A percentile compares a stretch with the other conserved stretches of the same genome.
Evolutionary conservation across 1,140 invertebrate genomes (phyloP).

Genomic region (Zelostemma sp.): DNA sequence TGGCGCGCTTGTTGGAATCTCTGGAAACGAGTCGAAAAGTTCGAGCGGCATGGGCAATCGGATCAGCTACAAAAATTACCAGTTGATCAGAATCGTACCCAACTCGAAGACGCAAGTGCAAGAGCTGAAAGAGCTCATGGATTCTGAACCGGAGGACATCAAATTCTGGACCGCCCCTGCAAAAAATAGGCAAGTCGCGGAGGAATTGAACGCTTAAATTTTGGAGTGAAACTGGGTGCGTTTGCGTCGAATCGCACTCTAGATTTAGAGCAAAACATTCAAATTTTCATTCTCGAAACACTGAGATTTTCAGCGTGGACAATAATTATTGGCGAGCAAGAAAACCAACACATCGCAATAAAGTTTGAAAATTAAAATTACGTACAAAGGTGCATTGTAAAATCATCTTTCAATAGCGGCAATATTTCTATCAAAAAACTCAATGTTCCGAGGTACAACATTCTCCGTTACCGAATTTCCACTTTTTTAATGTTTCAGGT

Average conservation of each 20-base stretch:
- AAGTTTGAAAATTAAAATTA: too few relatives aligned
- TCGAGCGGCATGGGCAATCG: conserved; percentile 29
- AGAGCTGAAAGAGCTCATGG: conserved; percentile 55
- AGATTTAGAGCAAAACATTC: too few relatives aligned
- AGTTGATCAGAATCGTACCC: conserved; percentile 60
- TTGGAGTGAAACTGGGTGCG: too few relatives aligned
- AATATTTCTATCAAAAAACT: too few relatives aligned
- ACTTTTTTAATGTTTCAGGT: conserved; percentile 62
- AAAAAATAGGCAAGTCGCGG: conserved; percentile 57
- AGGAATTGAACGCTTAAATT: too few relatives aligned
- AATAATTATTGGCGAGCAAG: too few relatives aligned
- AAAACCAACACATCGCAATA: too few relatives aligned
- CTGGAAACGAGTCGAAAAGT: conserved; percentile 55
- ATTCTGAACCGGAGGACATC: conserved; percentile 64
- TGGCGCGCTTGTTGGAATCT: conserved; percentile 52
- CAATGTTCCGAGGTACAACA: too few relatives aligned
- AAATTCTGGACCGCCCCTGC: conserved; percentile 70
- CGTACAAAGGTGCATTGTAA: too few relatives aligned
- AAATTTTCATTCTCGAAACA: too few relatives aligned
- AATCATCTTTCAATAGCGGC: too few relatives aligned
- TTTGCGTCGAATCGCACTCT: neutral
- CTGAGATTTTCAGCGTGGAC: too few relatives aligned
- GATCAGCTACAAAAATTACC: conserved; percentile 64
- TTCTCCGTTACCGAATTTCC: neutral
- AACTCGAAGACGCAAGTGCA: conserved; percentile 51